Evolutionary conservation across 2,113 vertebrate species (phyloP).

Genomic region (Stictonetta naevosa): DNA sequence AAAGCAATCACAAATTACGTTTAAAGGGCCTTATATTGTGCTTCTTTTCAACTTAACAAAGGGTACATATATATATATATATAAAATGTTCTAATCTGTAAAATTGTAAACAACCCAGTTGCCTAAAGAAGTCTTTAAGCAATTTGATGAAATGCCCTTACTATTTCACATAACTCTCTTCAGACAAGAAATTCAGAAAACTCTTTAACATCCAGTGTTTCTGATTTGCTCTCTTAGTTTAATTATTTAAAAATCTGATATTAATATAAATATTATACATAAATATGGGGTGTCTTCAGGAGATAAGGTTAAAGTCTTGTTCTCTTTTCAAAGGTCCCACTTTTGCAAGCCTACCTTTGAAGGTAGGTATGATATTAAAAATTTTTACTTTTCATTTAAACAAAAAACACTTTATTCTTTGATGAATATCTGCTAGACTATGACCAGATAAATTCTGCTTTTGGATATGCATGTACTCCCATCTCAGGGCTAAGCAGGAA

Average conservation of each 20-base stretch:
- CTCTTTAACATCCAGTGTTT: not conserved
- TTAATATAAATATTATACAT: constrained; percentile 68
- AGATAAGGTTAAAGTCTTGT: not conserved
- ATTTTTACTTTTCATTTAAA: not conserved
- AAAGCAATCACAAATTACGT: not conserved
- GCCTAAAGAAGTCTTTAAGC: not conserved
- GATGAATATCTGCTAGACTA: not conserved
- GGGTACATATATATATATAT: not conserved
- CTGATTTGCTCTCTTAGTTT: not conserved
- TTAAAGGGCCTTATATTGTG: not conserved
- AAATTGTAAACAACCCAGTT: not conserved
- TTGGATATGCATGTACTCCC: not conserved
- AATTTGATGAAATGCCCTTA: not conserved
- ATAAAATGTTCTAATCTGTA: not conserved
- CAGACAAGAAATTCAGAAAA: not conserved
- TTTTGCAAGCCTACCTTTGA: not conserved
- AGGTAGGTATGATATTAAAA: not conserved
- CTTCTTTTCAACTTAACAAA: not conserved
- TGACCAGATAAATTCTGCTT: not conserved
- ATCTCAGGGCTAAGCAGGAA: not conserved
- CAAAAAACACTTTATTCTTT: not conserved
- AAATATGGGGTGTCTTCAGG: constrained; percentile 26
- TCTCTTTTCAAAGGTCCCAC: not conserved
- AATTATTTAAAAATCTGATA: not conserved
- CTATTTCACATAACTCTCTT: not conserved